Conservation (phyloP, 2,797 vertebrate genomes). For the Labeo calbasu region DNA sequence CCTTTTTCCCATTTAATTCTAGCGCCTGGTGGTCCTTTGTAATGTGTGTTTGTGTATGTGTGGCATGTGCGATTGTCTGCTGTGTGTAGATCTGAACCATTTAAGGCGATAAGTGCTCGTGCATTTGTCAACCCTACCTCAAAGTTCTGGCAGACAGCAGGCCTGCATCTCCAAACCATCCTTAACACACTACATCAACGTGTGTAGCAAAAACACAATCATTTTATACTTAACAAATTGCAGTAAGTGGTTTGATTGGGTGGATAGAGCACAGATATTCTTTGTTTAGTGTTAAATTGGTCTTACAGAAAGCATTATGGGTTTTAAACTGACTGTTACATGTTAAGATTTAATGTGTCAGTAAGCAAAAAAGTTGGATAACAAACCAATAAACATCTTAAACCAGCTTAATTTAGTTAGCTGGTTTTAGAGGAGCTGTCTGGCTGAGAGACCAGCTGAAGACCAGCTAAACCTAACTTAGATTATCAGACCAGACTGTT, state of each 20-base stretch:
- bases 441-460: background rate
- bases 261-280: background rate
- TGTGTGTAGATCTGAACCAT: slow-evolving; percentile 53
- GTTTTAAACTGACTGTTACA: background rate
- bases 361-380: background rate
- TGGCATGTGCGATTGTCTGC: slow-evolving; percentile 33
- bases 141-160: slow-evolving; percentile 24
- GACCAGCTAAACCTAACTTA: background rate
- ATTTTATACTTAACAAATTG: background rate
- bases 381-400: background rate
- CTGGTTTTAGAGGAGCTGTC: background rate
- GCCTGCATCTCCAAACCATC: background rate
- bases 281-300: background rate
- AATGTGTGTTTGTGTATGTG: slow-evolving; percentile 23
- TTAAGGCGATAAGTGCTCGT: slow-evolving; percentile 53
- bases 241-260: background rate
- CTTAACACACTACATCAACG: slow-evolving; percentile 10
- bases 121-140: slow-evolving; percentile 35
- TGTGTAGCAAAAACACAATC: background rate
- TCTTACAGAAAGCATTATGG: background rate
- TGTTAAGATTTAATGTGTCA: background rate
- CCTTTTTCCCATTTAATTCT: slow-evolving; percentile 27
- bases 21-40: slow-evolving; percentile 29
- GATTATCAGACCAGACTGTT: background rate
- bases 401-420: background rate